phyloP scores from a whole-genome alignment of 2,113 vertebrate genomes.

The Danionella cerebrum region DNA sequence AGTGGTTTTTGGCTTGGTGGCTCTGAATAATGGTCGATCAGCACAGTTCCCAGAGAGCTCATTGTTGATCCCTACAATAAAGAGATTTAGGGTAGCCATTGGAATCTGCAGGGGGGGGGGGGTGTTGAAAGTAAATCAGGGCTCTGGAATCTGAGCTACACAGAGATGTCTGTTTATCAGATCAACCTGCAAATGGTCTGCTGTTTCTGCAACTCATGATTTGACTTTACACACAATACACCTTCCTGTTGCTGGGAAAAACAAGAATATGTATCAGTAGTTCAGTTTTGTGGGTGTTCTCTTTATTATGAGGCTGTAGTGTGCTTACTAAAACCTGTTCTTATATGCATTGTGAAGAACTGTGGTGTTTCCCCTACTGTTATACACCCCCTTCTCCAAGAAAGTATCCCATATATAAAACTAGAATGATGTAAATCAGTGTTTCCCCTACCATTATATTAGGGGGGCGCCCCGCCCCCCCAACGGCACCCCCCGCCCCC shows the following conservation, averaged over 20 bases:
- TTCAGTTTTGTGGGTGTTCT: neutral
- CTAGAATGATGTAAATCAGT: too few relatives aligned
- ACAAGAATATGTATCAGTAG: too few relatives aligned
- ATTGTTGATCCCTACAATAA: conserved; percentile 21
- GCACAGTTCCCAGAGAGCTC: neutral
- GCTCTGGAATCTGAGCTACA: conserved; percentile 11
- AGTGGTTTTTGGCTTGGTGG: neutral
- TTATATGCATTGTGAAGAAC: too few relatives aligned
- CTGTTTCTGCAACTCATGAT: neutral
- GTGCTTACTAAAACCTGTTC: too few relatives aligned
- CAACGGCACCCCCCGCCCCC: too few relatives aligned
- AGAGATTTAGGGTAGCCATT: conserved; percentile 7
- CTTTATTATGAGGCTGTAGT: too few relatives aligned
- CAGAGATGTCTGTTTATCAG: neutral
- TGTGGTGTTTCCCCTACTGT: too few relatives aligned
- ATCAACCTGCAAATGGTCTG: neutral
- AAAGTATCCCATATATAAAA: too few relatives aligned
- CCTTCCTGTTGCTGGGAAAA: neutral
- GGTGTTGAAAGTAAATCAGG: neutral
- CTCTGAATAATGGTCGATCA: conserved; percentile 1
- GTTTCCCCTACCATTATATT: too few relatives aligned
- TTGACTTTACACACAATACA: neutral
- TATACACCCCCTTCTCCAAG: too few relatives aligned
- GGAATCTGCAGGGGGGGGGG: conserved; percentile 13
- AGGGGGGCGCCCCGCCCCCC: too few relatives aligned